Evolutionary conservation across 2,888 invertebrate genomes (phyloP).

Genomic region (Sisyra terminalis): DNA sequence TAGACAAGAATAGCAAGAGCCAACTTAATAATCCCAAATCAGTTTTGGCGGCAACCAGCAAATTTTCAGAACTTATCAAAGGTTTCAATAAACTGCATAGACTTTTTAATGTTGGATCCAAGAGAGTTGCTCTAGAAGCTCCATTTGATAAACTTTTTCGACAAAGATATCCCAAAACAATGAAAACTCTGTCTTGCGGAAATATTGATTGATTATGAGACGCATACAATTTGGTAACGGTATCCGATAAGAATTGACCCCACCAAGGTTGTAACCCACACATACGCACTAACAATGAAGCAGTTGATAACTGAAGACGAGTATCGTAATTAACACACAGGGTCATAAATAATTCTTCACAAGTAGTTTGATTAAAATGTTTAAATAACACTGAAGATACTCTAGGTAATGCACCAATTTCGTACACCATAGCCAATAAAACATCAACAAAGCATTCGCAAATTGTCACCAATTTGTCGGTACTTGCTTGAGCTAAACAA

Average conservation of each 20-base stretch:
- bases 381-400: constrained; percentile 21
- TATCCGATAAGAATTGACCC: constrained; percentile 78
- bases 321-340: constrained; percentile 65
- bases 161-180: constrained; percentile 71
- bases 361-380: constrained; percentile 27
- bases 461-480: constrained; percentile 69
- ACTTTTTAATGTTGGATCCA: constrained; percentile 43
- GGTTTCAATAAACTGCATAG: constrained; percentile 39
- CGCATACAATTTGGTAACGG: constrained; percentile 61
- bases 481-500: constrained; percentile 40
- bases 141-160: constrained; percentile 52
- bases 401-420: constrained; percentile 18
- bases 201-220: constrained; percentile 62
- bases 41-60: constrained; percentile 34
- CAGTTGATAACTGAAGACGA: constrained; percentile 60
- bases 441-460: constrained; percentile 71
- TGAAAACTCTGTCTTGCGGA: constrained; percentile 78
- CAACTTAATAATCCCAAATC: constrained; percentile 56
- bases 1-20: constrained; percentile 57
- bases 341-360: constrained; percentile 51
- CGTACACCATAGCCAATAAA: constrained; percentile 36
- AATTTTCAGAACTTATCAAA: constrained; percentile 29
- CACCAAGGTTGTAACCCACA: constrained; percentile 55
- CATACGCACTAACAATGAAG: constrained; percentile 60
- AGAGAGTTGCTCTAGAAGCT: constrained; percentile 41